Conservation (phyloP, 2,113 vertebrate genomes). For the Microcebus lehilahytsara region DNA sequence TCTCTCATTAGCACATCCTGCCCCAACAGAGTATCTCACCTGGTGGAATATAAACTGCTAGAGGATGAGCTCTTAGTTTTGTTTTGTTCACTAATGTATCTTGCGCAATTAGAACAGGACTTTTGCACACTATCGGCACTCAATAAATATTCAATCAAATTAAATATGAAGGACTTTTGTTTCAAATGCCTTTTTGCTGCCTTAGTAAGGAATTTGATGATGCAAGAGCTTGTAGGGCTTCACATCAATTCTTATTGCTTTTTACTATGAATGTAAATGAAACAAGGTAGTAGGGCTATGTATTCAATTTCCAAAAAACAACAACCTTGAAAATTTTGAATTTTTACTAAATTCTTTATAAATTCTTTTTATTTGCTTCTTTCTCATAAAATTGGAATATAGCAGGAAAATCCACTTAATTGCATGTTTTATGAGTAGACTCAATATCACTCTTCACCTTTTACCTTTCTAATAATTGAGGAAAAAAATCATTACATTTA, state of each 20-base stretch:
- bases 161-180: background rate
- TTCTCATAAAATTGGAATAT: background rate
- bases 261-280: background rate
- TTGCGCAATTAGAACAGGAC: background rate
- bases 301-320: background rate
- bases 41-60: background rate
- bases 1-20: background rate
- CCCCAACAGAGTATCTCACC: background rate
- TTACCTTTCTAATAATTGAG: background rate
- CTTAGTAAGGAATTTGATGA: background rate
- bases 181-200: background rate
- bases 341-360: background rate
- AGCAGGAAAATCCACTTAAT: background rate
- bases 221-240: background rate
- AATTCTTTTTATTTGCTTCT: background rate
- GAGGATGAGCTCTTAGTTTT: background rate
- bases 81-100: background rate
- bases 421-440: background rate
- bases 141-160: background rate
- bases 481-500: background rate
- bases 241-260: background rate
- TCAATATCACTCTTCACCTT: background rate
- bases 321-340: background rate
- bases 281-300: background rate
- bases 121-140: background rate